Percentiles rank a stretch among this genome's conserved stretches.
phyloP scores from a whole-genome alignment of 2,888 invertebrate genomes.

The Capitulum mitella region DNA sequence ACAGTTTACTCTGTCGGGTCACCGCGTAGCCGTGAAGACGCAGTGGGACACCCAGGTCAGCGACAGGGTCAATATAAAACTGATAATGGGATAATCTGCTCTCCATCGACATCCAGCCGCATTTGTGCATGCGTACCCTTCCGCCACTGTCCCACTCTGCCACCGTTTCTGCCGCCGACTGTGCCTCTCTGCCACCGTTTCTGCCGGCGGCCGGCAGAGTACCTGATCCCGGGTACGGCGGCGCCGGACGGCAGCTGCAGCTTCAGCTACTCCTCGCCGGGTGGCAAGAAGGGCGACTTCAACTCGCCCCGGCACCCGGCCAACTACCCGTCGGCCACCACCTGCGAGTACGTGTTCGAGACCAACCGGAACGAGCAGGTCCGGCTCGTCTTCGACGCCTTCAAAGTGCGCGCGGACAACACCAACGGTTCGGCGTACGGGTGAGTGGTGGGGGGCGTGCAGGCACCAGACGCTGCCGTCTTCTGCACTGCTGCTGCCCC shows the following conservation, averaged over 20 bases:
- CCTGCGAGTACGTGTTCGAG: slow-evolving; percentile 85
- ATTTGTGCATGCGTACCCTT: no score
- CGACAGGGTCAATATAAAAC: no score
- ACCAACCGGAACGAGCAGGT: slow-evolving; percentile 83
- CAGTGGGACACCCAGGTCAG: no score
- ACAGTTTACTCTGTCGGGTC: no score
- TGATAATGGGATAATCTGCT: no score
- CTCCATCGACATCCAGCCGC: no score
- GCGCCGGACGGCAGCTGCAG: slow-evolving; percentile 83
- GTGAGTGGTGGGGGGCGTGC: slow-evolving; percentile 47
- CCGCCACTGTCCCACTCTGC: no score
- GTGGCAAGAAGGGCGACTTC: slow-evolving; percentile 80
- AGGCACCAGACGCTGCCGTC: no score
- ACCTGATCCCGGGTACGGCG: slow-evolving; percentile 87
- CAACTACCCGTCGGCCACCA: slow-evolving; percentile 89
- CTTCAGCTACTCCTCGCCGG: slow-evolving; percentile 81
- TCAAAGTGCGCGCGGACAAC: slow-evolving; percentile 74
- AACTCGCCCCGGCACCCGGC: slow-evolving; percentile 95
- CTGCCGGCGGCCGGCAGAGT: no score
- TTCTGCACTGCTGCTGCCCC: no score
- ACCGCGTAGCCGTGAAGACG: no score
- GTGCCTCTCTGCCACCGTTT: no score
- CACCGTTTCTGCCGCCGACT: background rate
- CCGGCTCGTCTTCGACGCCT: slow-evolving; percentile 81
- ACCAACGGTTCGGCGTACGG: slow-evolving; percentile 70